Evolutionary conservation across 1,140 invertebrate genomes (phyloP).

Genomic region (Drosophila arawakana): DNA sequence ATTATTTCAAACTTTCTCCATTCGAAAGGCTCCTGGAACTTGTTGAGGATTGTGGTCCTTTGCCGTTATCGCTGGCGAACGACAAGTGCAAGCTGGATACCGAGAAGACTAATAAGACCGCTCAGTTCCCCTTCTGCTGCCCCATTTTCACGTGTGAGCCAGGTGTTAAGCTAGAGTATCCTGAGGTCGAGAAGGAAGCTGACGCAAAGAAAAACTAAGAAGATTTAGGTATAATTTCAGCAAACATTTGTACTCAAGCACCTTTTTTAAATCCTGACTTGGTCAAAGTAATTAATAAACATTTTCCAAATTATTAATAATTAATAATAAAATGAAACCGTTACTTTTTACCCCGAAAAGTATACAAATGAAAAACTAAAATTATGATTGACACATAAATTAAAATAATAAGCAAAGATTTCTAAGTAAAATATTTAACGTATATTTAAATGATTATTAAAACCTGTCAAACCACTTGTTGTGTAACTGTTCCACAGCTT

Average conservation of each 20-base stretch:
- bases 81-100: conserved; percentile 93
- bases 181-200: conserved; percentile 89
- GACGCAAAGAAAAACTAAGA: conserved; percentile 81
- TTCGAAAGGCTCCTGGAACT: conserved; percentile 89
- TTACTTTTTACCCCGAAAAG: too few relatives aligned
- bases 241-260: neutral
- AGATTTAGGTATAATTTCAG: neutral
- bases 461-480: too few relatives aligned
- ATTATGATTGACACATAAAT: too few relatives aligned
- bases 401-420: too few relatives aligned
- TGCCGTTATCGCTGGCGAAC: conserved; percentile 92
- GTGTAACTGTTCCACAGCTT: too few relatives aligned
- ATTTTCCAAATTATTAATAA: neutral
- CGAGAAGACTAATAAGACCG: conserved; percentile 95
- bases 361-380: too few relatives aligned
- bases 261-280: neutral
- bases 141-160: conserved; percentile 93
- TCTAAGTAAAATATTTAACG: too few relatives aligned
- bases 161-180: conserved; percentile 93
- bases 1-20: neutral
- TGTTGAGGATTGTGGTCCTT: conserved; percentile 94
- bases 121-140: conserved; percentile 93
- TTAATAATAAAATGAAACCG: too few relatives aligned
- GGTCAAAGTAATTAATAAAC: neutral
- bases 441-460: too few relatives aligned